These are phyloP conservation scores for Tichodroma muraria DNA, from an alignment of 2,113 vertebrate species.

Conservation along the genomic window DNA sequence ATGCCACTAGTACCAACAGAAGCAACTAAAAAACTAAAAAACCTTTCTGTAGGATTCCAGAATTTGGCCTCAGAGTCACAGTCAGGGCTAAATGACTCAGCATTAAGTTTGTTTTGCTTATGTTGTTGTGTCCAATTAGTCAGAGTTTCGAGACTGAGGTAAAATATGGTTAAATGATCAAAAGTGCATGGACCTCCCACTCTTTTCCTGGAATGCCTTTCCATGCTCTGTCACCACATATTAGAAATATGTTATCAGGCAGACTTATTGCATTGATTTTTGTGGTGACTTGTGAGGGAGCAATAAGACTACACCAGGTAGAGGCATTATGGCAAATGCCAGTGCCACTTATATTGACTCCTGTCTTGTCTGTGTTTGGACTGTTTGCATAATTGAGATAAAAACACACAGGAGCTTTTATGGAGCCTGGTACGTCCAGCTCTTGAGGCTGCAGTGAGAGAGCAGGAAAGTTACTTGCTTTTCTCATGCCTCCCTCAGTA, in stretches of 20 bases:
- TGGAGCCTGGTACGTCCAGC: neutral
- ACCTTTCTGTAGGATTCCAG: neutral
- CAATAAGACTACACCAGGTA: neutral
- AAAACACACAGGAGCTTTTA: neutral
- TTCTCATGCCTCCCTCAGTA: neutral
- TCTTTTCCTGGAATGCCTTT: neutral
- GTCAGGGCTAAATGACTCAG: neutral
- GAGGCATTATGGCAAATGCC: neutral
- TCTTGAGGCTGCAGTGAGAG: neutral
- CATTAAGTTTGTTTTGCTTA: fast-evolving
- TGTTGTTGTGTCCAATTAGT: neutral
- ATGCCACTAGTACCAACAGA: neutral
- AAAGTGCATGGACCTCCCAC: neutral
- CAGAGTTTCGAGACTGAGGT: neutral
- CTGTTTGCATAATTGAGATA: neutral
- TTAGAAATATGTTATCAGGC: neutral
- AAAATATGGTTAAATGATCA: neutral
- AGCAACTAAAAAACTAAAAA: neutral
- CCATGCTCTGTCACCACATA: neutral
- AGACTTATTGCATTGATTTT: neutral
- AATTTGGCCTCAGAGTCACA: neutral
- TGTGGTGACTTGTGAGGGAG: neutral
- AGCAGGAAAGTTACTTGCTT: neutral
- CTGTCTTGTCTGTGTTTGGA: neutral
- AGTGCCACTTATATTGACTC: neutral